Percentiles rank a stretch among this genome's conserved stretches.
Conservation (phyloP, 2,113 vertebrate species). For the Corynorhinus townsendii region DNA sequence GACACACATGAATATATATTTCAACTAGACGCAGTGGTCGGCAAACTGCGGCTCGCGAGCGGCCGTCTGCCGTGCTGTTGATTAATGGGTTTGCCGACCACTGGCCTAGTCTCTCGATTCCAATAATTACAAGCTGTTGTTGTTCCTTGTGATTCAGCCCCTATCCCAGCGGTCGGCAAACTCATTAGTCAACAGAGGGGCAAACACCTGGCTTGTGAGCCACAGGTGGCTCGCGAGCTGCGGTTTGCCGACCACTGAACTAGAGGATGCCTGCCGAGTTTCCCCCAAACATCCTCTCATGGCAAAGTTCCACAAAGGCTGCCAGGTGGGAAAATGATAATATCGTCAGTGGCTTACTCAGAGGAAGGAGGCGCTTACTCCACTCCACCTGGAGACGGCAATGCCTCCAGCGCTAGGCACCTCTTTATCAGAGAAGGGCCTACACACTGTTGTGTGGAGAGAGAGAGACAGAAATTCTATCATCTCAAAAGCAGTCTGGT, state of each 20-base stretch:
- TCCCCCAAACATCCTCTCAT: neutral
- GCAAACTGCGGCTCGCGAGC: too few relatives aligned
- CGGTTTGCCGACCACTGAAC: too few relatives aligned
- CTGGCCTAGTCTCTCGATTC: too few relatives aligned
- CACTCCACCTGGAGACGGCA: neutral
- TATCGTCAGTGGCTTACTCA: neutral
- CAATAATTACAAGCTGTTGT: too few relatives aligned
- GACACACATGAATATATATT: neutral
- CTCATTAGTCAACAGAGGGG: too few relatives aligned
- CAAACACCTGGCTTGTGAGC: too few relatives aligned
- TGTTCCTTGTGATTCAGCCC: too few relatives aligned
- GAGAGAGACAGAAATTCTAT: neutral
- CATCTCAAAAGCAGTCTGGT: neutral
- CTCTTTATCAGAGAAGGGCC: neutral
- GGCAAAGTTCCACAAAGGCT: neutral
- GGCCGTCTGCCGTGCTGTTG: too few relatives aligned
- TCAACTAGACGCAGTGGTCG: neutral
- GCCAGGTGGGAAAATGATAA: neutral
- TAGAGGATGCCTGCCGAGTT: neutral
- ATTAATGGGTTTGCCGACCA: too few relatives aligned
- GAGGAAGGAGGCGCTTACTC: neutral
- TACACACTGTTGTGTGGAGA: neutral
- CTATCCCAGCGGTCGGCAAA: too few relatives aligned
- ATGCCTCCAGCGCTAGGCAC: neutral
- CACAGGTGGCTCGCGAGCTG: too few relatives aligned